Percentiles rank a stretch among this genome's conserved stretches.
phyloP scores from a whole-genome alignment of 23 tunicate genomes.

The Pegea sp. region DNA sequence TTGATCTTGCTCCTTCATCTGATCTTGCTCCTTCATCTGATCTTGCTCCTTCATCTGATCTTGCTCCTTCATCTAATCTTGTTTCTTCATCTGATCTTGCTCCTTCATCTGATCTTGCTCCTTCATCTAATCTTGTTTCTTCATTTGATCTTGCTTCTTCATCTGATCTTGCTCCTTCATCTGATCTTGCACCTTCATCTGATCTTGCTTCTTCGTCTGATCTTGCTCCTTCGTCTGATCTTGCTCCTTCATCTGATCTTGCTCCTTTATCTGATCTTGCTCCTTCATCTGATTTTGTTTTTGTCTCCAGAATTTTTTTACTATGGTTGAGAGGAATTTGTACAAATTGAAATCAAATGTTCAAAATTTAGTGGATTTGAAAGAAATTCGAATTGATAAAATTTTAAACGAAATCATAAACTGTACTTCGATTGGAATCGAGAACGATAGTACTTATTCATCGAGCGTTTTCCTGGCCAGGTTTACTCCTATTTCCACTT shows the following conservation, averaged over 20 bases:
- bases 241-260: neutral
- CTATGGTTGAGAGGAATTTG: slow-evolving; percentile 43
- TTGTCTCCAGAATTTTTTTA: slow-evolving; percentile 25
- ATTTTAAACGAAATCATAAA: slow-evolving; percentile 62
- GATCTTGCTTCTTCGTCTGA: neutral
- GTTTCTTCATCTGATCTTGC: too few relatives aligned
- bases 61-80: neutral
- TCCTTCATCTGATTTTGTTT: neutral
- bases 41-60: neutral
- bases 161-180: slow-evolving; percentile 81
- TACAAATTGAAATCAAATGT: slow-evolving; percentile 51
- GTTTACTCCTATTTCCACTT: neutral
- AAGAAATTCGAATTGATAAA: slow-evolving; percentile 69
- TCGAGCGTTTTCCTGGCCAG: slow-evolving; percentile 14
- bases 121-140: neutral
- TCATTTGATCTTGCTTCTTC: too few relatives aligned
- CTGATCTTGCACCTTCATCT: slow-evolving; percentile 17
- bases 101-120: neutral
- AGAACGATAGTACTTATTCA: slow-evolving; percentile 45
- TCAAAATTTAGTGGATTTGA: slow-evolving; percentile 68
- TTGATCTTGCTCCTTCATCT: slow-evolving; percentile 67
- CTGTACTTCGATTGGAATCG: slow-evolving; percentile 41
- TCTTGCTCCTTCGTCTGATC: neutral
- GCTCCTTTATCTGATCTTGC: neutral
- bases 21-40: slow-evolving; percentile 10